Conservation (phyloP, 2,797 vertebrate species). For the Tokudaia tokunoshimensis region DNA sequence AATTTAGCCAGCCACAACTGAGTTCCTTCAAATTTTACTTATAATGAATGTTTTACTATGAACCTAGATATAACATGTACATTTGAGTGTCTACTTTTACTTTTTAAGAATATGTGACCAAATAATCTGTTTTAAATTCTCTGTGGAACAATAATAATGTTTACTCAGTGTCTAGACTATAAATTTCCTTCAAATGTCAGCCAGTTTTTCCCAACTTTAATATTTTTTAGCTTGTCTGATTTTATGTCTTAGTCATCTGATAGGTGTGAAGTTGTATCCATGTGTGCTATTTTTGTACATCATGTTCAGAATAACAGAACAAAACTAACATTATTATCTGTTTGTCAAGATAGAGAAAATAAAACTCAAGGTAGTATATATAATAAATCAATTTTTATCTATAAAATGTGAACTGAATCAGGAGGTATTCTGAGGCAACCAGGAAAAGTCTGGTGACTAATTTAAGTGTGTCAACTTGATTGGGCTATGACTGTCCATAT, state of each 20-base stretch:
- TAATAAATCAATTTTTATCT: background rate
- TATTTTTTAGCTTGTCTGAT: background rate
- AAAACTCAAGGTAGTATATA: background rate
- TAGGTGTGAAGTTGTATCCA: background rate
- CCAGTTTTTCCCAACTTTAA: background rate
- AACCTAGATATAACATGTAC: background rate
- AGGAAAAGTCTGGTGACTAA: background rate
- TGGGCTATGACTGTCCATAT: background rate
- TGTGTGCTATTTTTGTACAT: background rate
- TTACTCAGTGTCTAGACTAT: background rate
- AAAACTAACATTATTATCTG: background rate
- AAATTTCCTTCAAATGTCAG: background rate
- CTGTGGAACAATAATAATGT: background rate
- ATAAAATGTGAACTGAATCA: background rate
- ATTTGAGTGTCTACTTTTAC: background rate
- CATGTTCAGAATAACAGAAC: background rate
- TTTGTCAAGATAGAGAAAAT: background rate
- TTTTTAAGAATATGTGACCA: background rate
- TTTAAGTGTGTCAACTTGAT: background rate
- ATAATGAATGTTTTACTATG: background rate
- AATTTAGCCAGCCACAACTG: background rate
- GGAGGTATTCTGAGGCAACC: background rate
- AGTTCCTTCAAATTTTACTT: background rate
- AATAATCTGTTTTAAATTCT: background rate
- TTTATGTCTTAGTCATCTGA: background rate